Percentiles rank a stretch among this genome's conserved stretches.
phyloP scores from a whole-genome alignment of 2,797 vertebrate genomes.

The Acrossocheilus wenchowensis region DNA sequence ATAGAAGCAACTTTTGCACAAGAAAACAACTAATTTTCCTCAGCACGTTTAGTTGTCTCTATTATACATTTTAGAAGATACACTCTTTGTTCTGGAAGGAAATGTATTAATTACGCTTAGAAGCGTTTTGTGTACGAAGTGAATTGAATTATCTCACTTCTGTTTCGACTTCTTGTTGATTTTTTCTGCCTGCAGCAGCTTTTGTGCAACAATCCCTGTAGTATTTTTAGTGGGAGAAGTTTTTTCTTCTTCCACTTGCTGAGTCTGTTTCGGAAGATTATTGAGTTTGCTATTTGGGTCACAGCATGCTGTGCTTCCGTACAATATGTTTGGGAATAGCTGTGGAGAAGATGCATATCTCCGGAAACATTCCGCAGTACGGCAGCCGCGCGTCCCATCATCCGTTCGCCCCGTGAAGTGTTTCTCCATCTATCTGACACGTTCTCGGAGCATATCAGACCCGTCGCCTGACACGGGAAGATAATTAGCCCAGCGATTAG shows the following conservation, averaged over 20 bases:
- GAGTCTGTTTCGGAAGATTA: slow-evolving; percentile 65
- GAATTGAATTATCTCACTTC: slow-evolving; percentile 20
- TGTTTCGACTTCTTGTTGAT: slow-evolving; percentile 38
- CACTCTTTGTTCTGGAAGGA: slow-evolving; percentile 13
- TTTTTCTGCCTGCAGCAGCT: slow-evolving; percentile 36
- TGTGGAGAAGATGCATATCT: slow-evolving; percentile 56
- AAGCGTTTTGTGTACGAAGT: neutral
- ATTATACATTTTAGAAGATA: neutral
- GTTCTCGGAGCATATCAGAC: slow-evolving; percentile 32
- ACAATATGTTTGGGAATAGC: slow-evolving; percentile 54
- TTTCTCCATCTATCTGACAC: slow-evolving; percentile 7
- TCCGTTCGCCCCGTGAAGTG: neutral
- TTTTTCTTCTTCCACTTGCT: slow-evolving; percentile 46
- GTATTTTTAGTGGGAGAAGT: slow-evolving; percentile 59
- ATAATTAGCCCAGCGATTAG: slow-evolving; percentile 61
- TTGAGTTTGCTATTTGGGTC: slow-evolving; percentile 66
- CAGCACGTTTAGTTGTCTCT: neutral
- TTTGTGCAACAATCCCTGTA: slow-evolving; percentile 49
- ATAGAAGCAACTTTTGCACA: neutral
- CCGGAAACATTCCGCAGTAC: slow-evolving; percentile 35
- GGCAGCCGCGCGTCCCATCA: slow-evolving; percentile 18
- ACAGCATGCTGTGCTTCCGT: slow-evolving; percentile 57
- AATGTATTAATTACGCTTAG: slow-evolving; percentile 9
- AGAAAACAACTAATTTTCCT: neutral
- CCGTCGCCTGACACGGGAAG: slow-evolving; percentile 52